Conservation (phyloP, 2,113 vertebrate genomes). For the Stictonetta naevosa region DNA sequence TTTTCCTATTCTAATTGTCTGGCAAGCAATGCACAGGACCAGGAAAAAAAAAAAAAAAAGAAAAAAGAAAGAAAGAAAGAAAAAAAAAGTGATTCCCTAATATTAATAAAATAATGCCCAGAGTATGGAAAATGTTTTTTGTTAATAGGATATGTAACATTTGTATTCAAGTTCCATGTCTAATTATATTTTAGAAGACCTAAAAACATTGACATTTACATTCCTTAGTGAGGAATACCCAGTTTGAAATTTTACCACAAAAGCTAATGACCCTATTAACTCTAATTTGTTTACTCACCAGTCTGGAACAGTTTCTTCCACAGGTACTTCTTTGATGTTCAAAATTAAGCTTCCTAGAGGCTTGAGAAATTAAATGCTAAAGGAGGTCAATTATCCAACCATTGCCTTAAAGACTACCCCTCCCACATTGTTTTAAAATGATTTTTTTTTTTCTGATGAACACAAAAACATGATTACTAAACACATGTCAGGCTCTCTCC, state of each 20-base stretch:
- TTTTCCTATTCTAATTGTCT: constrained; percentile 13
- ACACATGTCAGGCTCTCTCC: constrained; percentile 44
- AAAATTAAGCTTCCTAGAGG: constrained; percentile 81
- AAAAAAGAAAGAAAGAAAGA: neutral
- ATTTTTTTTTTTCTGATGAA: constrained; percentile 62
- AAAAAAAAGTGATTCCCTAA: neutral
- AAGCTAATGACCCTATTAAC: constrained; percentile 81
- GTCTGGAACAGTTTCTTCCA: constrained; percentile 80
- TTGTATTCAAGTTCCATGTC: constrained; percentile 60
- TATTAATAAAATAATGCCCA: constrained; percentile 19
- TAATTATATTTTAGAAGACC: constrained; percentile 72
- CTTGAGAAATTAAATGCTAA: constrained; percentile 81
- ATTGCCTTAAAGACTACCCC: constrained; percentile 74
- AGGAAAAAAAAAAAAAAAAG: neutral
- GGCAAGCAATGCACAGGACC: neutral
- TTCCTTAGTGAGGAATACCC: constrained; percentile 67
- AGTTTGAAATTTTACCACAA: constrained; percentile 76
- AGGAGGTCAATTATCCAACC: constrained; percentile 79
- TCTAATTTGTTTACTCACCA: constrained; percentile 83
- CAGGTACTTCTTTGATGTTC: constrained; percentile 81
- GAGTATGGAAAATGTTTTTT: constrained; percentile 34
- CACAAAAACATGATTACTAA: constrained; percentile 56
- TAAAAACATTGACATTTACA: constrained; percentile 66
- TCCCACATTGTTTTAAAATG: constrained; percentile 55
- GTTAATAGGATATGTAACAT: constrained; percentile 36